These are phyloP conservation scores for Chloromyia formosa DNA, from an alignment of 2,888 invertebrate genomes.

Conservation along the genomic window DNA sequence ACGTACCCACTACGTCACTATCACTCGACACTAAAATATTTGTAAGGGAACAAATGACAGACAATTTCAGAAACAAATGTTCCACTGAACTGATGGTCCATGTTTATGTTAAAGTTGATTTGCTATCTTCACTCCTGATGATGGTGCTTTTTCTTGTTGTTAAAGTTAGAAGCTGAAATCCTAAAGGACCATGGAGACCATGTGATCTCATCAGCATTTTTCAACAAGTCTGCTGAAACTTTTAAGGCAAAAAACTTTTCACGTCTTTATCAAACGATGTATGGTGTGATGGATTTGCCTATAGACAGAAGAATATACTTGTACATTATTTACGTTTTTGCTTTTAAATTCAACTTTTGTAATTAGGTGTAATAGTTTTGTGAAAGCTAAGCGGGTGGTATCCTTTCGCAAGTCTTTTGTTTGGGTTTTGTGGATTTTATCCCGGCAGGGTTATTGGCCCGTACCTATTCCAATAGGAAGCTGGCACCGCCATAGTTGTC, in stretches of 20 bases:
- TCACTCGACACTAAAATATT: too few species aligned
- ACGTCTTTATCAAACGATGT: not conserved
- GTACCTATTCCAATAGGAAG: too few species aligned
- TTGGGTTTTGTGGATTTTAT: too few species aligned
- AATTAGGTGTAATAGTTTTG: too few species aligned
- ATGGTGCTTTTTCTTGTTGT: not conserved
- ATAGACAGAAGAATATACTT: too few species aligned
- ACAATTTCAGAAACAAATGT: slow-evolving; percentile 1
- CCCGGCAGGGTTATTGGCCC: too few species aligned
- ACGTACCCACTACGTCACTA: not conserved
- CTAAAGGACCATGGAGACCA: not conserved
- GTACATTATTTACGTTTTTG: too few species aligned
- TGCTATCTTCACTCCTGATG: not conserved
- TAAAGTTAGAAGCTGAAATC: not conserved
- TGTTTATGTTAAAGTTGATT: slow-evolving; percentile 1
- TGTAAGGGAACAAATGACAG: not conserved
- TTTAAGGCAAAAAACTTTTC: not conserved
- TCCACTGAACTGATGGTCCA: not conserved
- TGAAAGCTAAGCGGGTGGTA: too few species aligned
- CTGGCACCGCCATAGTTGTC: too few species aligned
- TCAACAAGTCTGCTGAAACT: not conserved
- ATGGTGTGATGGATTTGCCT: too few species aligned
- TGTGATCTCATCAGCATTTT: not conserved
- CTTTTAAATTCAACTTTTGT: too few species aligned
- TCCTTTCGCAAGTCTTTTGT: too few species aligned